Evolutionary conservation across 64 coral and sea anemone genomes (phyloP), one percentile per base, ranked within the genome.

Genomic region (Stylophora pistillata): DNA sequence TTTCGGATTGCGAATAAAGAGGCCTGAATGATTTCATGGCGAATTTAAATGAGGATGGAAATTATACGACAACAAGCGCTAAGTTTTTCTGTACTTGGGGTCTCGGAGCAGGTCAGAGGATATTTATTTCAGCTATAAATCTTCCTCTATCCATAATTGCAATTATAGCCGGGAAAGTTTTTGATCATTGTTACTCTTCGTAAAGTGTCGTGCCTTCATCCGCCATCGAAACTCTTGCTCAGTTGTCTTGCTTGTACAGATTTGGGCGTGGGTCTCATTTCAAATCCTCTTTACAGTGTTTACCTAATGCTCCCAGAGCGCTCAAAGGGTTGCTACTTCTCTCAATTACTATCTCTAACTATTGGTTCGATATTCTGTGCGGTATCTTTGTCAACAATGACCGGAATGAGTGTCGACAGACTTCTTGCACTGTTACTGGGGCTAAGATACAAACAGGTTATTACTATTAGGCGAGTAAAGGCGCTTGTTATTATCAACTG

Each of bases 301-400:
- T 64, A 18, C 61, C 61, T 64, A 9, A 64, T 64, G 61, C 0
- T 17, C 23, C 20, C 61, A 18, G 61, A 64, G 61, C 61, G 20
- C 61, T 64, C 61, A 2, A 64, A 18, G 23, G 17, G 17, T 64
- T 64, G 61, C 16, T n/a, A 20, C 17, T 64, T 21, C 23, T 6
- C 23, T 64, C 0, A 1, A 0, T 17, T 64, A 20, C 1, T n/a
- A 20, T 64, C 20, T 64, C 17, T 64, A 20, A 21, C 16, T 9
- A 64, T 18, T 21, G 61, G 61, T 23, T 21, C 9, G 1, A 64
- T 64, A 17, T 64, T 64, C 5, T 88, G 86, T 29, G 86, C 72
- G 32, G 86, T 88, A 31, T 88, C 86, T 59, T 76, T 75, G 10
- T 26, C 74, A 30, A 88, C 86, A 58, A 52, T 88, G 20, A 72